Evolutionary conservation across 2,113 vertebrate genomes (phyloP).

Genomic region (Anthoscopus minutus): DNA sequence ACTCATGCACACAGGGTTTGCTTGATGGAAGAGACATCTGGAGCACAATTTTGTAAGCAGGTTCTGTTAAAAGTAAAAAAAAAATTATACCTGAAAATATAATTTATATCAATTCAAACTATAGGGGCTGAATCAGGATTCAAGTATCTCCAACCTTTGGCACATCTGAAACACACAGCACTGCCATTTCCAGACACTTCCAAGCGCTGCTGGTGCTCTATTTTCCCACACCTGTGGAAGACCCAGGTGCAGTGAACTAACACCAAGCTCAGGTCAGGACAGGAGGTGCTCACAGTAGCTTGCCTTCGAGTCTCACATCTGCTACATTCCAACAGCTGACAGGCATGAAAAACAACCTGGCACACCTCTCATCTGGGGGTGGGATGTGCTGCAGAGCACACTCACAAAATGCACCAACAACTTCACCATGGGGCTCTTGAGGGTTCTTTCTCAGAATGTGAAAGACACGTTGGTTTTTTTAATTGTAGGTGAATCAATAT

Average conservation of each 20-base stretch:
- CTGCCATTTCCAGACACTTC: neutral
- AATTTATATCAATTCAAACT: neutral
- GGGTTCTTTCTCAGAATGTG: neutral
- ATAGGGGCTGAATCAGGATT: neutral
- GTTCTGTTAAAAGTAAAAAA: neutral
- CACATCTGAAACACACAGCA: neutral
- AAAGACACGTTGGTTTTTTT: neutral
- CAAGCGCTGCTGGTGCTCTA: neutral
- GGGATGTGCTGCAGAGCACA: neutral
- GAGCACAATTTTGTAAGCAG: neutral
- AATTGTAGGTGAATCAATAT: neutral
- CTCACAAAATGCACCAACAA: slow-evolving; percentile 21
- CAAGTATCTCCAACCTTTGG: neutral
- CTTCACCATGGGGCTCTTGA: neutral
- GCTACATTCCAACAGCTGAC: neutral
- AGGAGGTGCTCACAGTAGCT: neutral
- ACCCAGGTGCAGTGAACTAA: neutral
- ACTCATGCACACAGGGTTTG: neutral
- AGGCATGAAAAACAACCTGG: neutral
- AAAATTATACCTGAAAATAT: neutral
- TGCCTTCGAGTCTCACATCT: neutral
- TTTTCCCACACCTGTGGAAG: neutral
- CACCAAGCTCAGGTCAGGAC: neutral
- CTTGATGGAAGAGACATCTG: neutral
- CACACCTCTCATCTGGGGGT: neutral